Conservation (phyloP, 2,113 vertebrate species). For the Myotis yumanensis region DNA sequence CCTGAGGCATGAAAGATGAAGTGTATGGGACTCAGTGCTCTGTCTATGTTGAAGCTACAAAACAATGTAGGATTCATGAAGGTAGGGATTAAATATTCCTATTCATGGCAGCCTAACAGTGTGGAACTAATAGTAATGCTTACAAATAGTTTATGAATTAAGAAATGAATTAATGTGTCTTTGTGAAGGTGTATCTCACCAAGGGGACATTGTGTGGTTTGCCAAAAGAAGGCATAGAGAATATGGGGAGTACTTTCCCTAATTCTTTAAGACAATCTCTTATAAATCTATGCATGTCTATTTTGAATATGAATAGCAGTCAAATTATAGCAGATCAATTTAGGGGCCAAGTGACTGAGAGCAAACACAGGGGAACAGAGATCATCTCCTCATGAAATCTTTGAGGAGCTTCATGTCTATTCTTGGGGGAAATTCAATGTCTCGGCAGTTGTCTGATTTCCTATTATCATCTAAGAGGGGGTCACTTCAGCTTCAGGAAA, state of each 20-base stretch:
- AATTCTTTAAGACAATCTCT: not conserved
- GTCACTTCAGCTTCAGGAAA: not conserved
- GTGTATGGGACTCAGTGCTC: not conserved
- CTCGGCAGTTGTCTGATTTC: not conserved
- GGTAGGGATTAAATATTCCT: not conserved
- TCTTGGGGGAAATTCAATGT: not conserved
- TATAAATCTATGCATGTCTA: not conserved
- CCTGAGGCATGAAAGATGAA: not conserved
- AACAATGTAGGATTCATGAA: not conserved
- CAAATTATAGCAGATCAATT: not conserved
- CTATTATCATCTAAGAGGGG: not conserved
- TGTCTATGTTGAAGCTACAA: not conserved
- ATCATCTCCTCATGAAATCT: not conserved
- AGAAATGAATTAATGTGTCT: not conserved
- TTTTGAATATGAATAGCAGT: not conserved
- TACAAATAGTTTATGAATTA: slow-evolving; percentile 34
- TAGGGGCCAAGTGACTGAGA: not conserved
- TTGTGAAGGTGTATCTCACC: not conserved
- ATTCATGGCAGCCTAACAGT: not conserved
- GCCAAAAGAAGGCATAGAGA: not conserved
- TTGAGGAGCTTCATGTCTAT: not conserved
- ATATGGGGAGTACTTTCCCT: not conserved
- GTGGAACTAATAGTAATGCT: not conserved
- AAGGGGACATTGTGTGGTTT: not conserved
- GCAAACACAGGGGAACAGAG: not conserved